phyloP scores from a whole-genome alignment of 2,888 invertebrate species.

The Calameuta pallipes region DNA sequence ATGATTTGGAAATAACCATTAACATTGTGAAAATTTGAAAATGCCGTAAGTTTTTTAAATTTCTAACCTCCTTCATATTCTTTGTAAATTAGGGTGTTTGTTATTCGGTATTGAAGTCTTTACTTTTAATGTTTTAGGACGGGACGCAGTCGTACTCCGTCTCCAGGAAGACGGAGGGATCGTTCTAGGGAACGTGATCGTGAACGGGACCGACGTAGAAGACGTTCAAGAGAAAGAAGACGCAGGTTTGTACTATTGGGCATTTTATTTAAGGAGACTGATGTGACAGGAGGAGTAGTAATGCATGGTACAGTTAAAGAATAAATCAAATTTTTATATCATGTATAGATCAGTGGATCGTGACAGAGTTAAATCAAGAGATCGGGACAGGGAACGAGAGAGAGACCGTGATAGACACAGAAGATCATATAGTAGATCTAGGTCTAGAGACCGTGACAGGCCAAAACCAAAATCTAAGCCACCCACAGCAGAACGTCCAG shows the following conservation, averaged over 20 bases:
- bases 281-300: background rate
- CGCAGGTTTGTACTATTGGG: conserved; percentile 46
- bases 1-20: background rate
- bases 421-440: conserved; percentile 65
- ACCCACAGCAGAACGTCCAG: conserved; percentile 61
- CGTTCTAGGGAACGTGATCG: conserved; percentile 68
- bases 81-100: background rate
- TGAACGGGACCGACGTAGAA: conserved; percentile 67
- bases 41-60: background rate
- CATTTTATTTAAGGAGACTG: background rate
- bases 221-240: conserved; percentile 62
- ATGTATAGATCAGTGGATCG: conserved; percentile 53
- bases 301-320: background rate
- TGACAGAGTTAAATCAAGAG: conserved; percentile 60
- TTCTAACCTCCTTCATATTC: background rate
- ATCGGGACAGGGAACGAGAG: conserved; percentile 65
- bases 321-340: background rate
- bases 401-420: conserved; percentile 68
- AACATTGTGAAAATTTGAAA: background rate
- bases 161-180: conserved; percentile 68
- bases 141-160: conserved; percentile 71
- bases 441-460: conserved; percentile 65
- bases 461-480: conserved; percentile 62
- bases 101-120: conserved; percentile 8
- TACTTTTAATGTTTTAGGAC: conserved; percentile 51